Evolutionary conservation across 2,888 invertebrate genomes (phyloP).

Genomic region (Synanthedon vespiformis): DNA sequence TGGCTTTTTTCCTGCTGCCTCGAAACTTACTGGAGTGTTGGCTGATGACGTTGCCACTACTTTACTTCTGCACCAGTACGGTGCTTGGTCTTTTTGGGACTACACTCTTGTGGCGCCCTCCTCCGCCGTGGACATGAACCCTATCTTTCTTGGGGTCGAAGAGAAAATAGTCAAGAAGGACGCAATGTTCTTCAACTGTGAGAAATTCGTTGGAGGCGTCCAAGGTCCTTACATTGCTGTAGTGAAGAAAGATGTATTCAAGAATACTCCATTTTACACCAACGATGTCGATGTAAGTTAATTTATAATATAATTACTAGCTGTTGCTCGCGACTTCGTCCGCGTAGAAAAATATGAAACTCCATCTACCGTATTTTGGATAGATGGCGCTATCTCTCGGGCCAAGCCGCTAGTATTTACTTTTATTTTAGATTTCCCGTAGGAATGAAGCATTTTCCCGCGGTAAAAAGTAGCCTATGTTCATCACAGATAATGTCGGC

Average conservation of each 20-base stretch:
- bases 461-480: too few species aligned
- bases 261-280: slow-evolving; percentile 41
- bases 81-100: slow-evolving; percentile 90
- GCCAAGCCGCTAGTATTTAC: too few species aligned
- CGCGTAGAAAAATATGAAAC: too few species aligned
- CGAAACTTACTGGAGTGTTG: slow-evolving; percentile 89
- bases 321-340: too few species aligned
- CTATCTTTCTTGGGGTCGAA: slow-evolving; percentile 75
- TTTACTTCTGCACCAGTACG: slow-evolving; percentile 81
- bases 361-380: too few species aligned
- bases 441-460: too few species aligned
- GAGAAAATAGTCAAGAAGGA: slow-evolving; percentile 85
- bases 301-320: too few species aligned
- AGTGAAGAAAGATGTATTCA: slow-evolving; percentile 63
- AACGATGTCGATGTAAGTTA: slow-evolving; percentile 61
- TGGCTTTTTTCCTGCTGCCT: slow-evolving; percentile 88
- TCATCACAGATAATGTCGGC: too few species aligned
- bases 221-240: slow-evolving; percentile 81
- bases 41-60: slow-evolving; percentile 87
- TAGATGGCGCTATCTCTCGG: too few species aligned
- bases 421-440: too few species aligned
- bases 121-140: slow-evolving; percentile 86
- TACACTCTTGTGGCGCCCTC: slow-evolving; percentile 88
- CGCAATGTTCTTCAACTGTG: slow-evolving; percentile 89
- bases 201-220: slow-evolving; percentile 92